phyloP scores from a whole-genome alignment of 2,113 vertebrate genomes.

The Holacanthus passer region DNA sequence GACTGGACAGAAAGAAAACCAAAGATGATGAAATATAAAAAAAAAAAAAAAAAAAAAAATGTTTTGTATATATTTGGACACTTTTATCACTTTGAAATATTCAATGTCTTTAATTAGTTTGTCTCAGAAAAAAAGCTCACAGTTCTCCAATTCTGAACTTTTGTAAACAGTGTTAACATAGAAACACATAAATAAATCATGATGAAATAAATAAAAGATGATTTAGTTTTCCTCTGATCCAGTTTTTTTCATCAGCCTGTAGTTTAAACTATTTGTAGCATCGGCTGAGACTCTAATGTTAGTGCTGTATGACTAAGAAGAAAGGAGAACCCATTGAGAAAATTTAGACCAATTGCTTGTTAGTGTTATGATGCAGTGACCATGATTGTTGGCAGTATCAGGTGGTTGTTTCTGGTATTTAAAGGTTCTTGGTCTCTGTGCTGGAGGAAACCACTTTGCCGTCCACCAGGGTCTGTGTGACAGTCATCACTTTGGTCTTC shows the following conservation, averaged over 20 bases:
- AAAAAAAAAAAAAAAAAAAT: too few relatives aligned
- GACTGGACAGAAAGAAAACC: slow-evolving; percentile 71
- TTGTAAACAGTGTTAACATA: slow-evolving; percentile 44
- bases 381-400: background rate
- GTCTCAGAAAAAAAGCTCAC: background rate
- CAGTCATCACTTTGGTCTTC: slow-evolving; percentile 89
- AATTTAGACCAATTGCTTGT: slow-evolving; percentile 24
- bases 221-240: slow-evolving; percentile 63
- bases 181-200: slow-evolving; percentile 67
- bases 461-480: slow-evolving; percentile 90
- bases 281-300: too few relatives aligned
- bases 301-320: slow-evolving; percentile 39
- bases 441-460: slow-evolving; percentile 92
- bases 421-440: slow-evolving; percentile 88
- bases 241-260: slow-evolving; percentile 59
- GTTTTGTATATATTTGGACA: slow-evolving; percentile 20
- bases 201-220: slow-evolving; percentile 81
- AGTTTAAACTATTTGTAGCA: slow-evolving; percentile 5
- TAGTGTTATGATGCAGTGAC: slow-evolving; percentile 52
- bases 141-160: slow-evolving; percentile 33
- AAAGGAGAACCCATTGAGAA: background rate
- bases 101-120: slow-evolving; percentile 21
- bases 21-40: slow-evolving; percentile 51
- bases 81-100: slow-evolving; percentile 34
- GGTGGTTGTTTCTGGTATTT: slow-evolving; percentile 35